Conservation (phyloP, 2,797 vertebrate genomes). For the Potorous gilbertii region DNA sequence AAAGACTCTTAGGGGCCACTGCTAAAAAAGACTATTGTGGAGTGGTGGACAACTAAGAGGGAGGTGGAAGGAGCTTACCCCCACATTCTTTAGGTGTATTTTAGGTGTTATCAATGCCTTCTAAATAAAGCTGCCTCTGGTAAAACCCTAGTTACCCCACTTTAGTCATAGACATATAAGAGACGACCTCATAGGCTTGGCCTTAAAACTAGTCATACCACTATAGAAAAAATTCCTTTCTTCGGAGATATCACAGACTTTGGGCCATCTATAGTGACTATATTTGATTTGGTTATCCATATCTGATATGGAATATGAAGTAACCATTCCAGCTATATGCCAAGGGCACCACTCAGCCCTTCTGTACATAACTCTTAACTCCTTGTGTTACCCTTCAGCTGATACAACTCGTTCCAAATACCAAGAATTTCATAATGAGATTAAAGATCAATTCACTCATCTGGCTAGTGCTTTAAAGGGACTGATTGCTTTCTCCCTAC, state of each 20-base stretch:
- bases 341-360: not conserved
- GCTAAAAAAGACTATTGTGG: not conserved
- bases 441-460: not conserved
- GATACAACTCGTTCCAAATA: not conserved
- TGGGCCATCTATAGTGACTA: not conserved
- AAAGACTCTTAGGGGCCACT: not conserved
- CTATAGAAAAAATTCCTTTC: not conserved
- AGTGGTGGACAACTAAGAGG: not conserved
- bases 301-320: not conserved
- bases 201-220: not conserved
- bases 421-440: not conserved
- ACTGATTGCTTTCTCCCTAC: slow-evolving; percentile 12
- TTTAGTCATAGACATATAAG: not conserved
- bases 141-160: not conserved
- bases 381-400: not conserved
- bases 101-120: not conserved
- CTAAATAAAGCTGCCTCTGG: not conserved
- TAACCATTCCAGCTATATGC: not conserved
- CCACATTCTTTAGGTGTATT: not conserved
- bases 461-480: not conserved
- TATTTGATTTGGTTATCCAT: not conserved
- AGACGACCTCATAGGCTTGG: not conserved
- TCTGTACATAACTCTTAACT: not conserved
- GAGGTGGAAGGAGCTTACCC: not conserved
- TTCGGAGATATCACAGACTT: not conserved